Percentiles rank a stretch among this genome's conserved stretches.
These are phyloP conservation scores for Anadara kagoshimensis DNA, from an alignment of 1,140 invertebrate species.

Conservation along the genomic window DNA sequence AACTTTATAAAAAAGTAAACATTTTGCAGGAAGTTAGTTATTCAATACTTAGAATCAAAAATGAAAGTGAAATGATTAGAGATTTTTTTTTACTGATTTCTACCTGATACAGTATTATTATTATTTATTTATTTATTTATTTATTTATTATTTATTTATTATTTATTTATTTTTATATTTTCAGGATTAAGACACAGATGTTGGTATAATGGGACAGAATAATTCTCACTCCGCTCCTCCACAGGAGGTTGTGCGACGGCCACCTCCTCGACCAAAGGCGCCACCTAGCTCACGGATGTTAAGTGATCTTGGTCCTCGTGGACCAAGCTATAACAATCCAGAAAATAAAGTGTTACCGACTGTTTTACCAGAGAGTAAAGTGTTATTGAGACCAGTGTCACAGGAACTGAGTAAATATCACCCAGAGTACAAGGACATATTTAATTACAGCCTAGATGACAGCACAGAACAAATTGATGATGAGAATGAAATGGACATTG, in stretches of 20 bases:
- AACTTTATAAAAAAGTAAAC: no score
- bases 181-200: constrained; percentile 2
- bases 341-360: constrained; percentile 53
- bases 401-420: constrained; percentile 55
- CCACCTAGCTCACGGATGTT: constrained; percentile 21
- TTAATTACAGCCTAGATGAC: constrained; percentile 24
- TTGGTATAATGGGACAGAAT: constrained; percentile 30
- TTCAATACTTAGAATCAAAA: no score
- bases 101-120: no score
- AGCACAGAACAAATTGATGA: constrained; percentile 14
- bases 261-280: constrained; percentile 23
- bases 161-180: constrained; percentile 7
- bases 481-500: constrained; percentile 4
- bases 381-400: constrained; percentile 50
- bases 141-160: neutral
- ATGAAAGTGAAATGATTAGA: no score
- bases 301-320: constrained; percentile 30
- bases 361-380: constrained; percentile 14
- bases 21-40: no score
- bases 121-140: no score
- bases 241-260: constrained; percentile 19
- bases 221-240: constrained; percentile 19
- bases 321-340: constrained; percentile 42
- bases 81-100: no score
- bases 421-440: constrained; percentile 57